Evolutionary conservation across 2,888 invertebrate species (phyloP).

Genomic region (Prosopocoilus inquinatus): DNA sequence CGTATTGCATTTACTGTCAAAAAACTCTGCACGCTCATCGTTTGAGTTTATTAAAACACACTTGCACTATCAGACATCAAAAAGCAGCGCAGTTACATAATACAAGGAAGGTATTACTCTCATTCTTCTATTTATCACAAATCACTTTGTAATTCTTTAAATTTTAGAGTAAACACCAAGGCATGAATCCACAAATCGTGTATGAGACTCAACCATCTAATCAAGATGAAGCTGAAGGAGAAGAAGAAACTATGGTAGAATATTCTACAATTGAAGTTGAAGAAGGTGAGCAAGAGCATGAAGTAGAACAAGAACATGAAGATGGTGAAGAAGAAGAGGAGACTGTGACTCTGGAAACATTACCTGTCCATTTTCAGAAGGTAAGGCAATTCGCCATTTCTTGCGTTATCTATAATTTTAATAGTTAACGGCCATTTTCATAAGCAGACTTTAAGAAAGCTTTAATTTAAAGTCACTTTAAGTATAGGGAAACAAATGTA

Average conservation of each 20-base stretch:
- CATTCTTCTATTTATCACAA: not conserved
- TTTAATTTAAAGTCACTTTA: no score
- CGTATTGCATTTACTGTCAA: constrained; percentile 58
- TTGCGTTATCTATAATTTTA: no score
- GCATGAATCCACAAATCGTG: constrained; percentile 18
- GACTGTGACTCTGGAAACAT: constrained; percentile 27
- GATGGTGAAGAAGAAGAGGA: constrained; percentile 39
- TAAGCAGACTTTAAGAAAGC: no score
- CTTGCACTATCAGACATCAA: constrained; percentile 60
- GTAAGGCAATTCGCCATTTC: no score
- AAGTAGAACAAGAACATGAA: constrained; percentile 33
- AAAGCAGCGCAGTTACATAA: constrained; percentile 49
- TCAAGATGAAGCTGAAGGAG: constrained; percentile 27
- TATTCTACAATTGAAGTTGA: constrained; percentile 24
- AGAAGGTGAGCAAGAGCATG: constrained; percentile 29
- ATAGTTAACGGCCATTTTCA: no score
- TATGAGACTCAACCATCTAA: constrained; percentile 14
- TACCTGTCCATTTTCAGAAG: constrained; percentile 34
- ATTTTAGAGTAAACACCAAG: constrained; percentile 2
- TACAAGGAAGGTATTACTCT: constrained; percentile 38
- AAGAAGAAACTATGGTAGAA: constrained; percentile 27
- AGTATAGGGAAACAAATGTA: no score
- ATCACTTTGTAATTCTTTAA: not conserved
- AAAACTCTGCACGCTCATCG: constrained; percentile 61
- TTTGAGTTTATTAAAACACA: constrained; percentile 59